Evolutionary conservation across 1,140 invertebrate genomes (phyloP), one percentile per base, ranked within the genome.

Genomic region (Saccostrea cuccullata): DNA sequence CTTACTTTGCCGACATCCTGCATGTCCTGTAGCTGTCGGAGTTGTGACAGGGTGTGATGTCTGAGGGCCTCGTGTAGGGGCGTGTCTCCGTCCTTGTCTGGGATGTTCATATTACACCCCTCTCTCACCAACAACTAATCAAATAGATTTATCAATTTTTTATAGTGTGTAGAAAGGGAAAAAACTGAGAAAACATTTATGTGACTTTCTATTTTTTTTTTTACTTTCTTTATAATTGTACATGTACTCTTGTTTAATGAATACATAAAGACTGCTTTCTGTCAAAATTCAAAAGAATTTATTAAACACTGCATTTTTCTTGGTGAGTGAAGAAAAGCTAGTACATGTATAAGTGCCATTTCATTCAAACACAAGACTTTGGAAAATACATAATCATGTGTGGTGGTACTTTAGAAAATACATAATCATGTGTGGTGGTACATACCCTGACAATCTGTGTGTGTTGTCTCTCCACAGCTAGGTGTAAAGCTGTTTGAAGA

Each of bases 391-490:
- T 47, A 6, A 6, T 17, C 17, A 4, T 64, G 13, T 64, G n/a
- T 20, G 17, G 58, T 64, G 17, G 17, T 64, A 87, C 92, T 47
- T 47, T 8, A 6, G 0, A 47, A 47, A 6, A 47, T 9, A 47
- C 47, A 47, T 47, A 6, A 6, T 17, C 17, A 4, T 64, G 13
- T 64, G n/a, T 20, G 17, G 58, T 64, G 17, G 17, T 64, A 87
- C 92, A 86, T 90, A 95, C 94, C 94, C 98, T 96, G 64, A 99
- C 98, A 91, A 99, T 99, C 94, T 99, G 98, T 15, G 98, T 98
- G 95, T 99, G 98, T 92, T 99, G 98, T 70, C 98, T 95, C 95
- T 99, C 98, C 23, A 99, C 98, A 0, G 98, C 98, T 58, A 99
- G 96, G 95, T 99, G 98, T 40, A 99, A 95, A 0, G 98, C 98